A percentile compares a stretch with the other conserved stretches of the same genome.
These are phyloP conservation scores for Mya arenaria DNA, from an alignment of 1,140 invertebrate species.

Conservation along the genomic window DNA sequence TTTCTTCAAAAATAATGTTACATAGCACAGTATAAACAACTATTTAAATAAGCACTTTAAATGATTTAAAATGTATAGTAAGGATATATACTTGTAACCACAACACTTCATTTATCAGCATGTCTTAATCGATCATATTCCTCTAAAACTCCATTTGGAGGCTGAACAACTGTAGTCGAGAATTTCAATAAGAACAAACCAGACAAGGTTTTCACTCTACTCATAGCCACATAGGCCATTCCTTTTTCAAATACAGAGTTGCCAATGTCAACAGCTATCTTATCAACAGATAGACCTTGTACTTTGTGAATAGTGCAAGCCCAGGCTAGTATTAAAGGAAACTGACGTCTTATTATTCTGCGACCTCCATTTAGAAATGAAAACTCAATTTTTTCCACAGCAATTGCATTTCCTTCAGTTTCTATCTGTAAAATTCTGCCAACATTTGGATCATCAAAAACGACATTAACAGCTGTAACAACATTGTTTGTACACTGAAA, in stretches of 20 bases:
- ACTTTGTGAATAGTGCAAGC: constrained; percentile 55
- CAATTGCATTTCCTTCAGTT: neutral
- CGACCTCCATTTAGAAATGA: neutral
- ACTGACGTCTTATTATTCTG: constrained; percentile 22
- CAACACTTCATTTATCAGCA: too few species aligned
- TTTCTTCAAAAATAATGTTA: too few species aligned
- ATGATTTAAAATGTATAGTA: too few species aligned
- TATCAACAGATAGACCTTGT: constrained; percentile 19
- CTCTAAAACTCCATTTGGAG: neutral
- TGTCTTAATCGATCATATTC: neutral
- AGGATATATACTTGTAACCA: too few species aligned
- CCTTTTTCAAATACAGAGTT: constrained; percentile 26
- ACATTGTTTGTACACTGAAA: neutral
- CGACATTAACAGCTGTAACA: constrained; percentile 8
- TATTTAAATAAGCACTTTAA: too few species aligned
- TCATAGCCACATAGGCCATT: constrained; percentile 29
- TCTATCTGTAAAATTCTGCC: neutral
- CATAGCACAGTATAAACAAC: too few species aligned
- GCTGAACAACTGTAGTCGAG: neutral
- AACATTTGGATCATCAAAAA: constrained; percentile 42
- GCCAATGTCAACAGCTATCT: constrained; percentile 8
- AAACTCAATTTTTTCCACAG: constrained; percentile 30
- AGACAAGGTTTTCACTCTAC: neutral
- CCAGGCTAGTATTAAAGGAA: constrained; percentile 34
- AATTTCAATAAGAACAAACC: neutral